These are phyloP conservation scores for Molossus molossus DNA, from an alignment of 2,797 vertebrate species.

Conservation along the genomic window DNA sequence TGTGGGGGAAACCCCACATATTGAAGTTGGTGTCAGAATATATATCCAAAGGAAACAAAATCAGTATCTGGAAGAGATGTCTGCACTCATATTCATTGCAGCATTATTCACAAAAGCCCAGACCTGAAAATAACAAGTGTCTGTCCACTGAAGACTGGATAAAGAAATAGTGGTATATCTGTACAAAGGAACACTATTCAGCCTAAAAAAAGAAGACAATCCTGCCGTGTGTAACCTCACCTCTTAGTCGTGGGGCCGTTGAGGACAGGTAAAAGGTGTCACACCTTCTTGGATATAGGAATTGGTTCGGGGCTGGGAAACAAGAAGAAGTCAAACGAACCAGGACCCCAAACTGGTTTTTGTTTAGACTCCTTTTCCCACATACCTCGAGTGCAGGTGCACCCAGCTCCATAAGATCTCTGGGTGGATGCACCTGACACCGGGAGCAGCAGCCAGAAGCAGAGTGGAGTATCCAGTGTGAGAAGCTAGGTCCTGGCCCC, in stretches of 20 bases:
- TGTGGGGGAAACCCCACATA: not conserved
- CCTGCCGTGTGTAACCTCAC: not conserved
- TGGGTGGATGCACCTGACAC: not conserved
- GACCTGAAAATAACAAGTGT: not conserved
- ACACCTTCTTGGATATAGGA: not conserved
- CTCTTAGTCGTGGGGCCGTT: not conserved
- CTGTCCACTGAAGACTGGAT: not conserved
- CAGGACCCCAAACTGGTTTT: not conserved
- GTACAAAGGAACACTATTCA: not conserved
- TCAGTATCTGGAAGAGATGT: not conserved
- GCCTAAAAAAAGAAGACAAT: not conserved
- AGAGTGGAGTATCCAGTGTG: not conserved
- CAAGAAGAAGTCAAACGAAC: not conserved
- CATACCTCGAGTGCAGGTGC: not conserved
- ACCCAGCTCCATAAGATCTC: not conserved
- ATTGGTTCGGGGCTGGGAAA: not conserved
- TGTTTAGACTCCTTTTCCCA: not conserved
- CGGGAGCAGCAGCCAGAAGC: too few species aligned
- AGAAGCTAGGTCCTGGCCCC: not conserved
- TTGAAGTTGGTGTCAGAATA: not conserved
- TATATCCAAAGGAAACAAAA: not conserved
- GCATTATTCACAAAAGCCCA: not conserved
- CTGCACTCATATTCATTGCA: not conserved
- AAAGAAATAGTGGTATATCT: not conserved
- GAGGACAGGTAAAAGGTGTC: not conserved